Evolutionary conservation across 2,888 invertebrate genomes (phyloP).

Genomic region (Lasius fuliginosus): DNA sequence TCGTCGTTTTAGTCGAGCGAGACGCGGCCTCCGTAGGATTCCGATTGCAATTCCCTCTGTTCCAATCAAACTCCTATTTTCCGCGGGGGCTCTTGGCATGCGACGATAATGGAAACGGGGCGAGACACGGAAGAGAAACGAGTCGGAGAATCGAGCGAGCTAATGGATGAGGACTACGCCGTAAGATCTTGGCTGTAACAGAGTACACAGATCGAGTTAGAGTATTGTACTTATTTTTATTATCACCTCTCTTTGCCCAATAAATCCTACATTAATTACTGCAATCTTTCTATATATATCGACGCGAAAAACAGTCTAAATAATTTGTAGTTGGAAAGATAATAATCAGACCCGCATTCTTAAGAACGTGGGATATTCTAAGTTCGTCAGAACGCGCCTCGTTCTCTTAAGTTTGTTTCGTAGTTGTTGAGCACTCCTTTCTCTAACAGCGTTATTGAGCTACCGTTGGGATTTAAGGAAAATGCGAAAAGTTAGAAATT

Average conservation of each 20-base stretch:
- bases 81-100: slow-evolving; percentile 76
- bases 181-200: too few species aligned
- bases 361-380: slow-evolving; percentile 44
- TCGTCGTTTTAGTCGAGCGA: slow-evolving; percentile 49
- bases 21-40: slow-evolving; percentile 65
- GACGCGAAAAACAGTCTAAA: slow-evolving; percentile 35
- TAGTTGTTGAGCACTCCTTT: slow-evolving; percentile 29
- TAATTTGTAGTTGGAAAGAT: slow-evolving; percentile 48
- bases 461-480: slow-evolving; percentile 52
- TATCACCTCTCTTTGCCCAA: too few species aligned
- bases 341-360: slow-evolving; percentile 53
- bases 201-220: too few species aligned
- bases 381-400: slow-evolving; percentile 40
- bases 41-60: slow-evolving; percentile 84
- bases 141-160: slow-evolving; percentile 46
- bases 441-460: slow-evolving; percentile 45
- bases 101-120: slow-evolving; percentile 73
- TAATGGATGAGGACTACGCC: slow-evolving; percentile 41
- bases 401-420: slow-evolving; percentile 47
- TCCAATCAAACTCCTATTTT: slow-evolving; percentile 85
- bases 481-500: slow-evolving; percentile 53
- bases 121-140: slow-evolving; percentile 50
- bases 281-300: slow-evolving; percentile 15
- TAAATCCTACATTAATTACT: neutral
- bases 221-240: too few species aligned